phyloP scores from a whole-genome alignment of 2,797 vertebrate species.

The Eutrigla gurnardus region DNA sequence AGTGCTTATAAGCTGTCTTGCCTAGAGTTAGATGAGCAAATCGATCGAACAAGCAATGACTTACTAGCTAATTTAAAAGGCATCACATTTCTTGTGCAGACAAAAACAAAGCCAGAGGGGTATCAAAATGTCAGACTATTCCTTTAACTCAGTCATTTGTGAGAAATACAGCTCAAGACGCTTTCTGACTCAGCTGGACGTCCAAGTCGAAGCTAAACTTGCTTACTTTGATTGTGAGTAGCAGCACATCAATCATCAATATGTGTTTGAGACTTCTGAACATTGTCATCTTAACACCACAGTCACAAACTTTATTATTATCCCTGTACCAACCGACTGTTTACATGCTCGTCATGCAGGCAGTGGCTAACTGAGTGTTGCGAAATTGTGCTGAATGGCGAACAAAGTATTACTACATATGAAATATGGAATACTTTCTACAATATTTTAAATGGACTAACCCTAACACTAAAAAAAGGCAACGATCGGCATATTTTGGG shows the following conservation, averaged over 20 bases:
- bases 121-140: background rate
- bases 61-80: background rate
- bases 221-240: background rate
- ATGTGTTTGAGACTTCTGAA: background rate
- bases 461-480: background rate
- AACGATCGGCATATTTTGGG: background rate
- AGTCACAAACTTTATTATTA: background rate
- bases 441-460: background rate
- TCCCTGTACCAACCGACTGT: background rate
- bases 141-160: background rate
- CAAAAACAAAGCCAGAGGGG: too few species aligned
- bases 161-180: background rate
- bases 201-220: background rate
- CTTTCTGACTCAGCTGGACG: background rate
- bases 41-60: background rate
- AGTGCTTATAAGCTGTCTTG: background rate
- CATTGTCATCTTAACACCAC: background rate
- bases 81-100: background rate
- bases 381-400: background rate
- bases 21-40: background rate
- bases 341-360: background rate
- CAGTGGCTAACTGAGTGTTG: background rate
- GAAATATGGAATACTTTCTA: background rate
- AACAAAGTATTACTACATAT: background rate
- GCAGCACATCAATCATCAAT: background rate